Conservation (phyloP, 2,888 invertebrate species). For the Pristionchus entomophagus region DNA sequence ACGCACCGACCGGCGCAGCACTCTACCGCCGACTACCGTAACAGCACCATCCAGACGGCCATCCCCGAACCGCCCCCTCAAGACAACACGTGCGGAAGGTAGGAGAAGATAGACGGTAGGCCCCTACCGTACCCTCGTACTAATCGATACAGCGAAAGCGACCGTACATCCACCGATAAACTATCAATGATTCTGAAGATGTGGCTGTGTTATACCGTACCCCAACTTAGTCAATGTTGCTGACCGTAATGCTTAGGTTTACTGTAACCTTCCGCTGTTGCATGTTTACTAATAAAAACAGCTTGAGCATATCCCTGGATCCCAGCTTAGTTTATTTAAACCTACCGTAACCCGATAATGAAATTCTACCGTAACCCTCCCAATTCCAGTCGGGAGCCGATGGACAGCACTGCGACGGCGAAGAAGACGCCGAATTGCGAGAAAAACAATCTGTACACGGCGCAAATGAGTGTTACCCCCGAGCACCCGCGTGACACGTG, state of each 20-base stretch:
- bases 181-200: constrained; percentile 41
- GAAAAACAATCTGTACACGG: neutral
- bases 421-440: neutral
- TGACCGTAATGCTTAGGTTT: neutral
- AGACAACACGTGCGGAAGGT: constrained; percentile 8
- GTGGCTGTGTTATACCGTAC: no score
- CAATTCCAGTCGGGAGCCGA: constrained; percentile 27
- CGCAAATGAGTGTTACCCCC: neutral
- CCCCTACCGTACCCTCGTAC: neutral
- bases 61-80: neutral
- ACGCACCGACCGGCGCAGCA: neutral
- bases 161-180: constrained; percentile 32
- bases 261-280: neutral
- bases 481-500: no score
- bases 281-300: no score
- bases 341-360: neutral
- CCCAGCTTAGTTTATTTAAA: no score
- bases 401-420: constrained; percentile 6
- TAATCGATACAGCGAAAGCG: constrained; percentile 18
- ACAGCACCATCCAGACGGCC: constrained; percentile 17
- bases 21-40: neutral
- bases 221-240: no score
- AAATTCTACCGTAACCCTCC: neutral
- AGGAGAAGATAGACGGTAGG: neutral
- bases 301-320: no score